Evolutionary conservation across 2,888 invertebrate genomes (phyloP).

Genomic region (Lagria hirta): DNA sequence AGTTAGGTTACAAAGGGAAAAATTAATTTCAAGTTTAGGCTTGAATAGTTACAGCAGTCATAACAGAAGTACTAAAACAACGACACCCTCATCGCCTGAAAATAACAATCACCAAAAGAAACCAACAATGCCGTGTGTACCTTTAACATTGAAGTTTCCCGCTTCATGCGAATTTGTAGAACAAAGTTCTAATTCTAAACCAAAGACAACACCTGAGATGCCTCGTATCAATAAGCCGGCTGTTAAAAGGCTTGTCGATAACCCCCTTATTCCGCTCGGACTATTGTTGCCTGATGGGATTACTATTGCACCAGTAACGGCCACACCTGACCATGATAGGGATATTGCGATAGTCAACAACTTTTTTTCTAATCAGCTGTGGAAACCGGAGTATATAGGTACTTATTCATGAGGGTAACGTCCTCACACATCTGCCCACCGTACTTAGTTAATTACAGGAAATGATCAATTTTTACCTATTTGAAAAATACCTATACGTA

Average conservation of each 20-base stretch:
- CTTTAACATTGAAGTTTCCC: slow-evolving; percentile 33
- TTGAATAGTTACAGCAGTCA: slow-evolving; percentile 54
- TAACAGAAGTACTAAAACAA: slow-evolving; percentile 35
- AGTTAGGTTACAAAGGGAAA: slow-evolving; percentile 57
- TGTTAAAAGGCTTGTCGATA: slow-evolving; percentile 44
- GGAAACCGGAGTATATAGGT: slow-evolving; percentile 60
- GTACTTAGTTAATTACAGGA: slow-evolving; percentile 40
- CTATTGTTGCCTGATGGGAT: slow-evolving; percentile 54
- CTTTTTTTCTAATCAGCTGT: slow-evolving; percentile 59
- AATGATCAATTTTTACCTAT: slow-evolving; percentile 37
- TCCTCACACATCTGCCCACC: slow-evolving; percentile 18
- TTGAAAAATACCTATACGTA: slow-evolving; percentile 50
- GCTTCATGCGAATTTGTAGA: slow-evolving; percentile 29
- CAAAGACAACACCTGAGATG: slow-evolving; percentile 33
- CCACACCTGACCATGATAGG: slow-evolving; percentile 54
- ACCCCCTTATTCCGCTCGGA: slow-evolving; percentile 53
- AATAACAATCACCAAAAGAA: slow-evolving; percentile 22
- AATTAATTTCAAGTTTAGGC: slow-evolving; percentile 54
- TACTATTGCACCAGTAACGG: slow-evolving; percentile 54
- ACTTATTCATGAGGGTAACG: slow-evolving; percentile 48
- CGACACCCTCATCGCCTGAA: background rate
- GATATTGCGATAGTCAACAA: slow-evolving; percentile 58
- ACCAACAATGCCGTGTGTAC: slow-evolving; percentile 25
- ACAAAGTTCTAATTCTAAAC: slow-evolving; percentile 28
- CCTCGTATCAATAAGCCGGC: slow-evolving; percentile 27